Percentiles rank a stretch among this genome's conserved stretches.
phyloP scores from a whole-genome alignment of 2,113 vertebrate species.

The Sturnus vulgaris region DNA sequence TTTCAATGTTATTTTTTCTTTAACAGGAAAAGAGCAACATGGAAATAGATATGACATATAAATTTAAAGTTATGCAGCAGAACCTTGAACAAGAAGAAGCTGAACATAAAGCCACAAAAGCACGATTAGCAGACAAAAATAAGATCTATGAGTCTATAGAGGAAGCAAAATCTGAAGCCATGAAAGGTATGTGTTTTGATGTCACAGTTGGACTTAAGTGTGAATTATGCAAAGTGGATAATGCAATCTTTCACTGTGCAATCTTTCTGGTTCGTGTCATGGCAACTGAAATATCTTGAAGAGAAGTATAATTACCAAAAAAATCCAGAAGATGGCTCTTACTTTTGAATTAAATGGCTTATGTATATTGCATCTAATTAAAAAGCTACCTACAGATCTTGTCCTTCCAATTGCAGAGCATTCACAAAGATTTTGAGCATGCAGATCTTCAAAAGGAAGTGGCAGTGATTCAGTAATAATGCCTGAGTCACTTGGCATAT shows the following conservation, averaged over 20 bases:
- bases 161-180: constrained; percentile 95
- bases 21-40: constrained; percentile 94
- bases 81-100: constrained; percentile 92
- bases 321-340: background rate
- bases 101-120: constrained; percentile 92
- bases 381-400: background rate
- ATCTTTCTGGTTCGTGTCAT: background rate
- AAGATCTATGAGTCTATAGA: constrained; percentile 97
- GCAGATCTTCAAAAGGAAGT: background rate
- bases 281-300: background rate
- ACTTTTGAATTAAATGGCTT: background rate
- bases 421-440: background rate
- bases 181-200: constrained; percentile 83
- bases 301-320: background rate
- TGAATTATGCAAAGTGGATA: background rate
- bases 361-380: background rate
- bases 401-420: background rate
- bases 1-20: background rate
- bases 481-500: background rate
- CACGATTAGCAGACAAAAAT: constrained; percentile 92
- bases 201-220: background rate
- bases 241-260: background rate
- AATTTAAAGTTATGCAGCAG: constrained; percentile 95
- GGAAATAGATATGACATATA: constrained; percentile 98
- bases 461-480: background rate